These are phyloP conservation scores for Sebastes kiyomatsui DNA, from an alignment of 2,797 vertebrate genomes.

Conservation along the genomic window DNA sequence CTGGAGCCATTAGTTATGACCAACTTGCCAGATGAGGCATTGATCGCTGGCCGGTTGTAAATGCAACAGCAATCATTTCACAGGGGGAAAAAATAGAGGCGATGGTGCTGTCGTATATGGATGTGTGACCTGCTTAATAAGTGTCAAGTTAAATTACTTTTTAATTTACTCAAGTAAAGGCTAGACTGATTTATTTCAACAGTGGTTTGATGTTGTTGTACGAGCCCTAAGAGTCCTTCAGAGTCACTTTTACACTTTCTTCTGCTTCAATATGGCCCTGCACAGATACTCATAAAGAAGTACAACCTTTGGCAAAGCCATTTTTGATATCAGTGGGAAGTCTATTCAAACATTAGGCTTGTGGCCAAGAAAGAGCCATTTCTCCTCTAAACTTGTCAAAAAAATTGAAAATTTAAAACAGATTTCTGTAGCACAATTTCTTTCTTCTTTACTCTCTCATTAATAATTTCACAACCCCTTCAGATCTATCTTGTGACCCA, in stretches of 20 bases:
- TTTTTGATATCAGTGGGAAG: background rate
- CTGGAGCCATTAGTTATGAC: conserved; percentile 82
- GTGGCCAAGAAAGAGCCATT: background rate
- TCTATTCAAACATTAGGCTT: background rate
- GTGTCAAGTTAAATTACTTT: conserved; percentile 44
- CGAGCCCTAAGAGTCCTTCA: background rate
- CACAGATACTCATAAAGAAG: background rate
- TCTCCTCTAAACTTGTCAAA: background rate
- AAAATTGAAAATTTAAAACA: background rate
- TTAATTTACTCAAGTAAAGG: conserved; percentile 44
- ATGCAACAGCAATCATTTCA: conserved; percentile 78
- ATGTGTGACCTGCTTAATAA: conserved; percentile 47
- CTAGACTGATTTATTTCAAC: conserved; percentile 10
- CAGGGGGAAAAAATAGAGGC: conserved; percentile 36
- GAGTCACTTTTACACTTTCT: background rate
- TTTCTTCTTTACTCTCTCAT: background rate
- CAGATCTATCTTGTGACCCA: background rate
- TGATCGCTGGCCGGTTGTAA: conserved; percentile 77
- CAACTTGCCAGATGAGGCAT: conserved; percentile 77
- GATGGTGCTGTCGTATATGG: conserved; percentile 22
- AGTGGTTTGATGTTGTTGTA: background rate
- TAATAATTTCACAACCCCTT: background rate
- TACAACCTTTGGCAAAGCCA: background rate
- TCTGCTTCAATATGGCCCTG: background rate
- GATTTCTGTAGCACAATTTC: no score